These are phyloP conservation scores for Sardina pilchardus DNA, from an alignment of 2,113 vertebrate species.

Conservation along the genomic window DNA sequence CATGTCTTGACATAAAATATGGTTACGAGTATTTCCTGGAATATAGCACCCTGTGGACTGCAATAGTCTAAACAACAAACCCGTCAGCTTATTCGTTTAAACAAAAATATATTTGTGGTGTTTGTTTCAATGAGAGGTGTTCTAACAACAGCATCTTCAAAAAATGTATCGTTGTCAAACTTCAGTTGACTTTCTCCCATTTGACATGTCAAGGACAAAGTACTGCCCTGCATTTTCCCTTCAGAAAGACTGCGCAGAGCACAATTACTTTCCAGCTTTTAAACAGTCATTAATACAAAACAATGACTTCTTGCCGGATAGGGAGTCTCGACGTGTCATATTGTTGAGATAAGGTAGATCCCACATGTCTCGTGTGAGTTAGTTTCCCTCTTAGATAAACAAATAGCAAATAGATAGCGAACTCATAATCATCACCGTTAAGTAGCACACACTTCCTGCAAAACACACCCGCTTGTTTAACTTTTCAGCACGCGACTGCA, in stretches of 20 bases:
- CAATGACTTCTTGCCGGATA: not conserved
- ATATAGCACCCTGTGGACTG: not conserved
- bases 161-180: not conserved
- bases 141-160: no score
- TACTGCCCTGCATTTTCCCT: not conserved
- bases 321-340: not conserved
- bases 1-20: not conserved
- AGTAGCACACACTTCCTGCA: conserved; percentile 52
- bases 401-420: conserved; percentile 38
- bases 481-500: conserved; percentile 56
- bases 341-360: conserved; percentile 6
- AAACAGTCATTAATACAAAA: conserved; percentile 4
- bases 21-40: not conserved
- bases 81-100: not conserved
- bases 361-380: conserved; percentile 24
- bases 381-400: conserved; percentile 34
- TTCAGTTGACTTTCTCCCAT: not conserved
- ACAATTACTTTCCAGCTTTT: not conserved
- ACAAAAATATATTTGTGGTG: not conserved
- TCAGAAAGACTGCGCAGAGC: not conserved
- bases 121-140: not conserved
- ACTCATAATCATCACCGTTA: conserved; percentile 43
- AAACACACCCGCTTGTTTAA: conserved; percentile 50
- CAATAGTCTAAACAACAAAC: not conserved
- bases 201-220: not conserved